Conservation (phyloP, 1,140 invertebrate species). For the Mylabris phalerata region DNA sequence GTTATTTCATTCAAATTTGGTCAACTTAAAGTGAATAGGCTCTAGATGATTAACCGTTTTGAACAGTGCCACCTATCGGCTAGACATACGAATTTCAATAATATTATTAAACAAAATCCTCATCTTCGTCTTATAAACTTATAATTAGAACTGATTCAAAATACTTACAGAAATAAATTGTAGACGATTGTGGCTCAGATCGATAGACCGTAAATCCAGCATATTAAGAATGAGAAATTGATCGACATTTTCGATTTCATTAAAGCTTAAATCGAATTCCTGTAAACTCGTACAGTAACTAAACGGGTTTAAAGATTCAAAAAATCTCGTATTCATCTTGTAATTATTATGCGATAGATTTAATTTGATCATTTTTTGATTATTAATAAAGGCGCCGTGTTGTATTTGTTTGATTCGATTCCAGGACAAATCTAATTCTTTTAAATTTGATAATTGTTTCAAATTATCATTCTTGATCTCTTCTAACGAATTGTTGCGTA, state of each 20-base stretch:
- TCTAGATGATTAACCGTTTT: not conserved
- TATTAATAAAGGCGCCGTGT: constrained; percentile 2
- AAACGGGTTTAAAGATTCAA: not conserved
- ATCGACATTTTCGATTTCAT: constrained; percentile 5
- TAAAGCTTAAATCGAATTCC: constrained; percentile 10
- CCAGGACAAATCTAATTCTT: constrained; percentile 5
- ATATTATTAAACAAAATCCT: too few species aligned
- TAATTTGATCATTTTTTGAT: constrained; percentile 5
- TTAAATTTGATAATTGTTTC: not conserved
- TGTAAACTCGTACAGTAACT: not conserved
- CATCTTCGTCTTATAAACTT: too few species aligned
- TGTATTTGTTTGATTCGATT: constrained; percentile 9
- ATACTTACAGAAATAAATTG: constrained; percentile 9
- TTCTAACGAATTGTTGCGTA: not conserved
- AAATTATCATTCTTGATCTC: not conserved
- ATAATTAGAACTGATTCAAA: too few species aligned
- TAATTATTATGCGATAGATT: constrained; percentile 11
- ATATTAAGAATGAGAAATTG: not conserved
- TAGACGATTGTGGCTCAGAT: constrained; percentile 7
- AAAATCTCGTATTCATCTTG: not conserved
- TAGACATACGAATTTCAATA: too few species aligned
- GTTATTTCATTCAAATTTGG: not conserved
- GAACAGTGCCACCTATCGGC: too few species aligned
- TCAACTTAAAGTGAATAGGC: not conserved
- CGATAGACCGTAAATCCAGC: not conserved